A percentile compares a stretch with the other conserved stretches of the same genome.
phyloP scores from a whole-genome alignment of 2,113 vertebrate genomes.

The Lanius ludovicianus region DNA sequence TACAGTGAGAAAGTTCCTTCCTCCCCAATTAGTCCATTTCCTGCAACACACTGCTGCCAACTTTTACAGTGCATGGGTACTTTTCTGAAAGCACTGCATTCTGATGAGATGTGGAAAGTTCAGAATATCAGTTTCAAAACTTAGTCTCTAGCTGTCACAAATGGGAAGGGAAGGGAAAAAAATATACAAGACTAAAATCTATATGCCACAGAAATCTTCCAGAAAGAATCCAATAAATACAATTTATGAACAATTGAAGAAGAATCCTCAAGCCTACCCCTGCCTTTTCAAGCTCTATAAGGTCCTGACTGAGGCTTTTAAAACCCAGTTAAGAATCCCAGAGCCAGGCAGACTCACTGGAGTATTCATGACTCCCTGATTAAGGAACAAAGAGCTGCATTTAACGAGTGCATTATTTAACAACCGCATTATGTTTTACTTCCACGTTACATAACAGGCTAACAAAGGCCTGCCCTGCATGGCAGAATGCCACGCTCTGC shows the following conservation, averaged over 20 bases:
- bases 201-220: neutral
- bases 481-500: neutral
- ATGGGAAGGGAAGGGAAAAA: neutral
- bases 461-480: constrained; percentile 44
- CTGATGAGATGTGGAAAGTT: neutral
- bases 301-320: constrained; percentile 16
- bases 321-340: neutral
- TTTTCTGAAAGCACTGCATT: neutral
- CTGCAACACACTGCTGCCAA: neutral
- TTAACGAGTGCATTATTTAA: constrained; percentile 53
- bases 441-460: constrained; percentile 11
- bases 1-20: neutral
- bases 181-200: neutral
- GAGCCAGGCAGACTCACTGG: constrained; percentile 10
- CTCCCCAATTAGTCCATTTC: neutral
- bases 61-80: neutral
- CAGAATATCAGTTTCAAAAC: neutral
- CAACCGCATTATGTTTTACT: constrained; percentile 19
- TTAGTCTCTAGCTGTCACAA: neutral
- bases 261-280: neutral
- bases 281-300: neutral
- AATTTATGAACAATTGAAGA: neutral
- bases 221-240: neutral
- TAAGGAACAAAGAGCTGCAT: constrained; percentile 54
- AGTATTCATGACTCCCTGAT: constrained; percentile 35